A percentile compares a stretch with the other conserved stretches of the same genome.
Evolutionary conservation across 2,113 vertebrate species (phyloP).

Genomic region (Leptocoma aspasia): DNA sequence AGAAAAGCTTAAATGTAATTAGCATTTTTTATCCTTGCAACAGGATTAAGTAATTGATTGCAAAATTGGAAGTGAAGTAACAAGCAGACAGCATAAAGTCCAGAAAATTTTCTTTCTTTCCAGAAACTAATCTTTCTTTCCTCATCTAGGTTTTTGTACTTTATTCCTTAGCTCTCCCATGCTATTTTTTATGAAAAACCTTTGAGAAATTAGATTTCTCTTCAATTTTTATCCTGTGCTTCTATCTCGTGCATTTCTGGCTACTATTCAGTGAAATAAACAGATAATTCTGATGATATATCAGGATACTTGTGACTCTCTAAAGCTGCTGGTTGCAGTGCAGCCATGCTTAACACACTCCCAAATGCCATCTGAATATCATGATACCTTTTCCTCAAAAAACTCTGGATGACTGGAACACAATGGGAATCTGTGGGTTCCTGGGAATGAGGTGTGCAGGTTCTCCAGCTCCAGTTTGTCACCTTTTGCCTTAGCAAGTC

Average conservation of each 20-base stretch:
- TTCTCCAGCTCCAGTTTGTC: background rate
- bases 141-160: background rate
- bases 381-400: background rate
- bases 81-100: background rate
- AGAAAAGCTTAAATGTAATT: background rate
- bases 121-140: background rate
- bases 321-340: background rate
- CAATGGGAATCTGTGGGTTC: background rate
- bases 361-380: background rate
- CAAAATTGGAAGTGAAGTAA: background rate
- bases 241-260: background rate
- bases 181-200: background rate
- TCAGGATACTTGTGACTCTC: background rate
- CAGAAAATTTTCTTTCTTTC: background rate
- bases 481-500: background rate
- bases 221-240: background rate
- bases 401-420: accelerated
- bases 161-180: background rate
- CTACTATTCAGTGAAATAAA: background rate
- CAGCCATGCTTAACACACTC: background rate
- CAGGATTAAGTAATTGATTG: background rate
- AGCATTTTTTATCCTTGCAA: background rate
- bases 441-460: background rate
- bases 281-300: background rate
- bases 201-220: background rate